A percentile compares a stretch with the other conserved stretches of the same genome.
These are phyloP conservation scores for Corythornis madagascariensis DNA, from an alignment of 2,113 vertebrate species.

Conservation along the genomic window DNA sequence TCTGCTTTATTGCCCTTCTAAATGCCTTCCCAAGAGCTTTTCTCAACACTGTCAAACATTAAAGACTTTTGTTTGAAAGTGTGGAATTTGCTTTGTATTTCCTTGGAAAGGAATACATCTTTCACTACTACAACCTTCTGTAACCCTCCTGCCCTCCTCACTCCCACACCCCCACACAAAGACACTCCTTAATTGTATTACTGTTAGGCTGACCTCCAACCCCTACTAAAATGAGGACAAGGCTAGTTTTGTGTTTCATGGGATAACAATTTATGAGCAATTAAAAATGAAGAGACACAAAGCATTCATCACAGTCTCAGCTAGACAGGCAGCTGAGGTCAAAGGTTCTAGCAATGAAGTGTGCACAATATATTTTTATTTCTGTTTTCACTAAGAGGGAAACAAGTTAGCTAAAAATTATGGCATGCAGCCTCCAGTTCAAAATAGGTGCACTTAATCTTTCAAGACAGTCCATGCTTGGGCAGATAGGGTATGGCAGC, in stretches of 20 bases:
- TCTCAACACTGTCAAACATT: constrained; percentile 61
- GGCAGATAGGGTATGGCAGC: constrained; percentile 78
- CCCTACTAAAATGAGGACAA: constrained; percentile 89
- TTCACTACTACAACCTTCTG: constrained; percentile 74
- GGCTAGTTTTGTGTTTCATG: constrained; percentile 92
- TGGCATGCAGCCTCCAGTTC: constrained; percentile 84
- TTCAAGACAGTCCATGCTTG: constrained; percentile 79
- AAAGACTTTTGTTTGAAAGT: constrained; percentile 72
- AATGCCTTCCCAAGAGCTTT: constrained; percentile 71
- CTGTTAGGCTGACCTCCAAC: constrained; percentile 88
- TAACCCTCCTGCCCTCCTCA: constrained; percentile 74
- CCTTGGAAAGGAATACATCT: constrained; percentile 72
- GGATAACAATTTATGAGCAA: constrained; percentile 99
- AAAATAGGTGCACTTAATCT: constrained; percentile 83
- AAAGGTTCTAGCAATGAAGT: constrained; percentile 90
- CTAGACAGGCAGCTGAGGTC: constrained; percentile 84
- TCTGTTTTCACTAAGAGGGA: constrained; percentile 97
- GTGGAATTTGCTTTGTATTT: constrained; percentile 74
- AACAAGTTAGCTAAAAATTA: constrained; percentile 95
- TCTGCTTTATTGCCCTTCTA: constrained; percentile 67
- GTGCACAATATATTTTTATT: constrained; percentile 99
- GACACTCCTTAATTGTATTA: constrained; percentile 86
- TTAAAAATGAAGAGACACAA: constrained; percentile 93
- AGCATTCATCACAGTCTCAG: constrained; percentile 92
- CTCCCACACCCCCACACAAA: constrained; percentile 79